A percentile compares a stretch with the other conserved stretches of the same genome.
Evolutionary conservation across 2,113 vertebrate species (phyloP).

Genomic region (Eulemur macaco): DNA sequence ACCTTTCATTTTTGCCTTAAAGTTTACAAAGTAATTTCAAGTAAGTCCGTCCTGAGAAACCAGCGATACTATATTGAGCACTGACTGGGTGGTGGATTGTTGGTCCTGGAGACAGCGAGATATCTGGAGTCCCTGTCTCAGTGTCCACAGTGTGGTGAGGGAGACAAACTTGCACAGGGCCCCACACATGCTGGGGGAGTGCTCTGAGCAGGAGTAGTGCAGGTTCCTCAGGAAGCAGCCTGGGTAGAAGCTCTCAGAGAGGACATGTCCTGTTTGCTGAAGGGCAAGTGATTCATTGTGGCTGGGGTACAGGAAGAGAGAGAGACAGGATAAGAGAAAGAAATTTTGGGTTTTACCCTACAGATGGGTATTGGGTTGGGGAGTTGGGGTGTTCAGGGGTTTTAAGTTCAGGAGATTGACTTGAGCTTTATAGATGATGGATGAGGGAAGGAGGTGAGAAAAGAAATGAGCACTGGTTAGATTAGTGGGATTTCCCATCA

Average conservation of each 20-base stretch:
- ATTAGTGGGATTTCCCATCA: not conserved
- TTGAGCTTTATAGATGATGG: not conserved
- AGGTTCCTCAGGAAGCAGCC: not conserved
- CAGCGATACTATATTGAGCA: not conserved
- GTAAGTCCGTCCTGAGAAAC: not conserved
- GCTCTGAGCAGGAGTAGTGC: not conserved
- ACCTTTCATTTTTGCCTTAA: conserved; percentile 15
- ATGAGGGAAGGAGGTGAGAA: not conserved
- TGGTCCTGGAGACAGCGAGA: not conserved
- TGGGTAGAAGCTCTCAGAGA: not conserved
- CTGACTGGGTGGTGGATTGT: not conserved
- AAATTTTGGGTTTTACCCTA: not conserved
- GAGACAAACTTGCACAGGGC: not conserved
- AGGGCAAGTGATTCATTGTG: not conserved
- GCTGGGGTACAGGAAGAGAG: not conserved
- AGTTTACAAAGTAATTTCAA: not conserved
- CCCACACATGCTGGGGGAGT: not conserved
- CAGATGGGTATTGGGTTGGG: not conserved
- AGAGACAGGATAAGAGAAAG: not conserved
- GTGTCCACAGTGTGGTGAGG: not conserved
- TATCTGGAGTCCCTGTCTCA: not conserved
- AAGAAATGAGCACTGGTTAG: not conserved
- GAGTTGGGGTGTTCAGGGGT: not conserved
- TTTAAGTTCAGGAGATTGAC: not conserved
- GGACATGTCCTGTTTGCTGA: not conserved